These are phyloP conservation scores for Lasioglossum malachurum DNA, from an alignment of 2,888 invertebrate genomes.

Conservation along the genomic window DNA sequence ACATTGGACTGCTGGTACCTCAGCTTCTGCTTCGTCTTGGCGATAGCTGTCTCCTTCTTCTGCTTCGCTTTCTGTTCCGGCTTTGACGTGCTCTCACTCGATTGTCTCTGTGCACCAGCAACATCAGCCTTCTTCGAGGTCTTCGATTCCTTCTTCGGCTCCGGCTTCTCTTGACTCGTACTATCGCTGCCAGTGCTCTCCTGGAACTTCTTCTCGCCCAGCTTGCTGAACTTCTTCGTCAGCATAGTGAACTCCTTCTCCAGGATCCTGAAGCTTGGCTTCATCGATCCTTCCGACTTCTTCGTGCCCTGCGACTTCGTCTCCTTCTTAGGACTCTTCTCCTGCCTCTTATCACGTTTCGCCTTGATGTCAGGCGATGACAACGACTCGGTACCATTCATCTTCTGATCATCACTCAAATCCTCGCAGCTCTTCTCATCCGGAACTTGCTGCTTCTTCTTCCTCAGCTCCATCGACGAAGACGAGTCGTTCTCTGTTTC, in stretches of 20 bases:
- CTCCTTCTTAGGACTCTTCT: conserved; percentile 55
- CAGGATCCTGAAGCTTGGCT: conserved; percentile 81
- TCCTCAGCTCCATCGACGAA: conserved; percentile 53
- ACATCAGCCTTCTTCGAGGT: conserved; percentile 39
- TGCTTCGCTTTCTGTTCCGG: conserved; percentile 33
- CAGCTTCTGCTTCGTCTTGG: conserved; percentile 65
- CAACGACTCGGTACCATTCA: conserved; percentile 55
- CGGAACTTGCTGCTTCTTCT: conserved; percentile 47
- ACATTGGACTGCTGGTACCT: conserved; percentile 72
- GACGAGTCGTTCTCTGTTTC: conserved; percentile 54
- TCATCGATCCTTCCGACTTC: conserved; percentile 64
- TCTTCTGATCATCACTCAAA: conserved; percentile 32
- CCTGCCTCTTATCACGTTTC: conserved; percentile 45
- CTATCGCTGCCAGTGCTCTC: conserved; percentile 66
- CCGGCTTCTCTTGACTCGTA: conserved; percentile 61
- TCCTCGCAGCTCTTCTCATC: conserved; percentile 35
- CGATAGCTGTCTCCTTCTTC: conserved; percentile 54
- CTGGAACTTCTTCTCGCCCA: conserved; percentile 74
- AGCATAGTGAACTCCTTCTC: conserved; percentile 79
- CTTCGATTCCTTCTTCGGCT: conserved; percentile 52
- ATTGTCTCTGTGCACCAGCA: conserved; percentile 25
- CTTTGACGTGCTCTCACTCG: conserved; percentile 19
- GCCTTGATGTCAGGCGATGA: conserved; percentile 69
- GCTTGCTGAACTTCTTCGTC: conserved; percentile 77
- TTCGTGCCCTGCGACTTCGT: conserved; percentile 54